These are phyloP conservation scores for Mnemiopsis leidyi DNA, from an alignment of 37 sponge, comb jelly and placozoan genomes.

Conservation along the genomic window DNA sequence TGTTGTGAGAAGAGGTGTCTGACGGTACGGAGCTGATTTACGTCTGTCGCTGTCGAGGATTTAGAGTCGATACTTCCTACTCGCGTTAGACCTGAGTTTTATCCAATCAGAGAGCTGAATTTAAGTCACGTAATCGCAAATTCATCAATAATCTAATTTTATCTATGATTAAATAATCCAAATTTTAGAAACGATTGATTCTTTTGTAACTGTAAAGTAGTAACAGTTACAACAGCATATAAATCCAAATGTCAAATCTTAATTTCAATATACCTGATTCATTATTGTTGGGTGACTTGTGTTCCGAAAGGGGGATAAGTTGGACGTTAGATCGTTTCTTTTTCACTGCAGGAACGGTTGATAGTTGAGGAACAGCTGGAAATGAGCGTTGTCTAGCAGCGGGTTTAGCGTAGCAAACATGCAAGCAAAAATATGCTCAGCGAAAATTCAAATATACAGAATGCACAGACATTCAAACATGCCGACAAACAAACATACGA, in stretches of 20 bases:
- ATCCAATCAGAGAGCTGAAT: background rate
- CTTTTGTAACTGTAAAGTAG: too few relatives aligned
- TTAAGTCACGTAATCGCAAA: background rate
- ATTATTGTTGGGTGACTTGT: constrained; percentile 35
- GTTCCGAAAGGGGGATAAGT: constrained; percentile 32
- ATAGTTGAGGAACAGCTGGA: background rate
- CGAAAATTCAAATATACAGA: too few relatives aligned
- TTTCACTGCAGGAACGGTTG: background rate
- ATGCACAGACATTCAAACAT: too few relatives aligned
- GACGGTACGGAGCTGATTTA: background rate
- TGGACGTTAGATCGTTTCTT: constrained; percentile 25
- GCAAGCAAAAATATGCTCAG: too few relatives aligned
- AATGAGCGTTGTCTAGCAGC: background rate
- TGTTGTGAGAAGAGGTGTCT: constrained; percentile 52
- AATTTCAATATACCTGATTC: constrained; percentile 47
- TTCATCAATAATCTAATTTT: background rate
- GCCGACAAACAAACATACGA: too few relatives aligned
- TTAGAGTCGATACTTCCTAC: constrained; percentile 35
- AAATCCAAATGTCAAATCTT: too few relatives aligned
- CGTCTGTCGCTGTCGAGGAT: constrained; percentile 17
- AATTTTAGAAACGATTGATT: too few relatives aligned
- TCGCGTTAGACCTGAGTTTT: background rate
- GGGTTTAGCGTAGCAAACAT: too few relatives aligned
- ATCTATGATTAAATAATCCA: too few relatives aligned
- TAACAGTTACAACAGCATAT: too few relatives aligned